phyloP scores from a whole-genome alignment of 2,888 invertebrate genomes.

The Ametastegia equiseti region DNA sequence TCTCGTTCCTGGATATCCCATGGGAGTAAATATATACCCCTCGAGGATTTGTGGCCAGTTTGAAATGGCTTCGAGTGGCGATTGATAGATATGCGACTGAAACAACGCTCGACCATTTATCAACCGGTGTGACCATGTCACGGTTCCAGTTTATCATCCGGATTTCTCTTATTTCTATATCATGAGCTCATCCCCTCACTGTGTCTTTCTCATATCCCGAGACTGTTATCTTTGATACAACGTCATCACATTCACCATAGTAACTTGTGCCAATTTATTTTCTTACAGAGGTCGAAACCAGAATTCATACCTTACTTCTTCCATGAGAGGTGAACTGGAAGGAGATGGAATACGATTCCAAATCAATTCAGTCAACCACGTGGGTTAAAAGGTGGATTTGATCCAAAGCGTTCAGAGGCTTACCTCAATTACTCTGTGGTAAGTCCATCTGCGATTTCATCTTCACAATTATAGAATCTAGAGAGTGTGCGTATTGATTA shows the following conservation, averaged over 20 bases:
- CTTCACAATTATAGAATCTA: too few species aligned
- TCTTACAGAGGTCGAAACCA: too few species aligned
- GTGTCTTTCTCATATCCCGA: not conserved
- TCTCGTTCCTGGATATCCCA: not conserved
- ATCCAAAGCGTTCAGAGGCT: too few species aligned
- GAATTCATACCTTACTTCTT: too few species aligned
- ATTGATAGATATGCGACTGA: conserved; percentile 36
- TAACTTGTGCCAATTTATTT: too few species aligned
- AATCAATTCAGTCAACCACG: too few species aligned
- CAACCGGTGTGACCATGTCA: conserved; percentile 1
- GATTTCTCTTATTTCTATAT: conserved; percentile 16
- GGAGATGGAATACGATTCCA: too few species aligned
- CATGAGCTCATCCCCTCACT: not conserved
- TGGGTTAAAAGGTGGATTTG: too few species aligned
- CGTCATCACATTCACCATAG: not conserved
- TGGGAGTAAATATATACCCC: conserved; percentile 15
- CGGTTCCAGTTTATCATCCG: not conserved
- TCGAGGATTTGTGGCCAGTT: conserved; percentile 23
- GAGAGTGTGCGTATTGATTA: too few species aligned
- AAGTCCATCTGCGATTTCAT: too few species aligned
- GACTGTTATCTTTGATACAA: not conserved
- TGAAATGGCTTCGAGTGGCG: conserved; percentile 13
- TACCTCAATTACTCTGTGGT: too few species aligned
- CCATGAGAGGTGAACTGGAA: too few species aligned
- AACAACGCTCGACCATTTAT: conserved; percentile 12